Conservation (phyloP, 2,888 invertebrate species). For the Melipona bicolor region DNA sequence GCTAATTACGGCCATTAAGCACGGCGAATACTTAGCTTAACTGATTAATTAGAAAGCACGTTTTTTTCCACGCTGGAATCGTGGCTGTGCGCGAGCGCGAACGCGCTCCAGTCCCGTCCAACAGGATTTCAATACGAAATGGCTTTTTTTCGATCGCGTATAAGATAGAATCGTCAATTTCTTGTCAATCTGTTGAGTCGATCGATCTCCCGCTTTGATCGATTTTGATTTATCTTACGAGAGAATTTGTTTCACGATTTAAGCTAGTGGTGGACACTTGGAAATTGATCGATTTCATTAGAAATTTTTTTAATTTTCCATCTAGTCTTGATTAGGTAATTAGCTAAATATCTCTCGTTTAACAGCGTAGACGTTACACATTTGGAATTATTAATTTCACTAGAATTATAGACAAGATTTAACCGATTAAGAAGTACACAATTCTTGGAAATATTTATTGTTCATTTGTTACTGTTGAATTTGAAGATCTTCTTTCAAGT, state of each 20-base stretch:
- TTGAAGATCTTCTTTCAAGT: no score
- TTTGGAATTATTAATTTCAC: neutral
- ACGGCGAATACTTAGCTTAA: slow-evolving; percentile 60
- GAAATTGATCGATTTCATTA: neutral
- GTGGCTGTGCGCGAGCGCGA: neutral
- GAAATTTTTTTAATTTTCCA: neutral
- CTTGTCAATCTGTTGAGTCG: neutral
- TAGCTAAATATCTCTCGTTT: no score
- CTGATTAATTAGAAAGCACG: slow-evolving; percentile 69
- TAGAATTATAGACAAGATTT: neutral
- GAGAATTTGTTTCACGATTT: neutral
- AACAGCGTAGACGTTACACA: neutral
- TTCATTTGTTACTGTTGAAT: no score
- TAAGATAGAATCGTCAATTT: slow-evolving; percentile 6
- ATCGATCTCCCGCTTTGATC: slow-evolving; percentile 15
- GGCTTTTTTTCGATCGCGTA: neutral
- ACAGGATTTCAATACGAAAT: slow-evolving; percentile 28
- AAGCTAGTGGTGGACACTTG: neutral
- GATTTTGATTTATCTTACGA: neutral
- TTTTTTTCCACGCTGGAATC: slow-evolving; percentile 10
- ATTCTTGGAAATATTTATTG: neutral
- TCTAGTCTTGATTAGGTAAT: neutral
- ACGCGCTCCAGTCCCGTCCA: slow-evolving; percentile 12
- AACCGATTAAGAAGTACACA: neutral
- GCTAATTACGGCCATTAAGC: slow-evolving; percentile 67